These are phyloP conservation scores for Chymomyza costata DNA, from an alignment of 1,140 invertebrate species.

Conservation along the genomic window DNA sequence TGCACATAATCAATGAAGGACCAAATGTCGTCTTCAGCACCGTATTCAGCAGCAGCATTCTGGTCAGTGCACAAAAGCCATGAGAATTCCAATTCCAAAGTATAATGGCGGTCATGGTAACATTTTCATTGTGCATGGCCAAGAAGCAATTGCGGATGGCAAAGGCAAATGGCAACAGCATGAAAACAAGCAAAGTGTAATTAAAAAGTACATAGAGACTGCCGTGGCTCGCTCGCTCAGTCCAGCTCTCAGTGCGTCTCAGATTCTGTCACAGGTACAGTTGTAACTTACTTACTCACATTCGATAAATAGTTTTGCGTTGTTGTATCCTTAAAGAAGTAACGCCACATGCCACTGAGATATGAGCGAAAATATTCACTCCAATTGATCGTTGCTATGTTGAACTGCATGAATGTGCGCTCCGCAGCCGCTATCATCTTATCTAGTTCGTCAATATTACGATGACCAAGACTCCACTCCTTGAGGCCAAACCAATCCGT, in stretches of 20 bases:
- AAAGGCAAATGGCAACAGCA: slow-evolving; percentile 21
- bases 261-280: too few species aligned
- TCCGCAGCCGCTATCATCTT: slow-evolving; percentile 45
- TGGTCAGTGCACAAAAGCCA: slow-evolving; percentile 15
- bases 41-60: slow-evolving; percentile 63
- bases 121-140: slow-evolving; percentile 8
- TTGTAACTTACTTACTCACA: slow-evolving; percentile 51
- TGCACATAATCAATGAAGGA: slow-evolving; percentile 72
- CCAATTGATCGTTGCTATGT: slow-evolving; percentile 79
- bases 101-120: too few species aligned
- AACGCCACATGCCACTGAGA: slow-evolving; percentile 77
- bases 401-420: slow-evolving; percentile 66
- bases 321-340: slow-evolving; percentile 77
- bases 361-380: slow-evolving; percentile 78
- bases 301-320: slow-evolving; percentile 74
- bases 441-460: slow-evolving; percentile 73
- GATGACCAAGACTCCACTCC: slow-evolving; percentile 72
- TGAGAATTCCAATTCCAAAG: too few species aligned
- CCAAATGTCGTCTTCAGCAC: slow-evolving; percentile 71
- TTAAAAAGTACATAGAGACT: slow-evolving; percentile 70
- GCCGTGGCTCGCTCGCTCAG: too few species aligned
- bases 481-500: slow-evolving; percentile 75
- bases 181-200: slow-evolving; percentile 66
- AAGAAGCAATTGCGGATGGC: not conserved
- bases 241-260: too few species aligned